Percentiles rank a stretch among this genome's conserved stretches.
Conservation (phyloP, 2,113 vertebrate species). For the Indri indri region DNA sequence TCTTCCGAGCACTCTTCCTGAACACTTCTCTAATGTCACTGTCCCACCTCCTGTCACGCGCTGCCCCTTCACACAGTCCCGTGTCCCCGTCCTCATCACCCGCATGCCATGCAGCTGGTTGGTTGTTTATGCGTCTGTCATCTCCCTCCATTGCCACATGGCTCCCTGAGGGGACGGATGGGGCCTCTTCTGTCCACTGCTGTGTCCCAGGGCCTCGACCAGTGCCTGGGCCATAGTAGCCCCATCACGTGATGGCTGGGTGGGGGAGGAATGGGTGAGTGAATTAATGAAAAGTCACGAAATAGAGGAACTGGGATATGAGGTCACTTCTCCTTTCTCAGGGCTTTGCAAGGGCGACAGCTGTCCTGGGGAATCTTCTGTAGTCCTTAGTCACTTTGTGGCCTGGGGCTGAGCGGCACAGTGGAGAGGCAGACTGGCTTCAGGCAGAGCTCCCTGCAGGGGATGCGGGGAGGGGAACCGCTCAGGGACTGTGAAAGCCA, state of each 20-base stretch:
- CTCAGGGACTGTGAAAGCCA: neutral
- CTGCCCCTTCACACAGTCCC: neutral
- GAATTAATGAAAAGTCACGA: neutral
- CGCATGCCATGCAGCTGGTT: neutral
- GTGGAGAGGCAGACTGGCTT: neutral
- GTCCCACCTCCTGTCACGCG: neutral
- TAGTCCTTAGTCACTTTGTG: neutral
- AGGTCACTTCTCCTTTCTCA: neutral
- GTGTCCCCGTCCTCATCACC: accelerated
- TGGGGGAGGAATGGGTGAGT: no score
- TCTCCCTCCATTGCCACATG: neutral
- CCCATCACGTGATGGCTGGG: no score
- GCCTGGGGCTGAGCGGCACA: neutral
- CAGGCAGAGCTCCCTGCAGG: neutral
- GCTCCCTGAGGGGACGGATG: no score
- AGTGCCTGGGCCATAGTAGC: neutral
- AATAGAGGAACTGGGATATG: neutral
- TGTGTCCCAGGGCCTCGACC: no score
- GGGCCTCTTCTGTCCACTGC: neutral
- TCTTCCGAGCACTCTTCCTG: neutral
- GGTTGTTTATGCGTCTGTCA: neutral
- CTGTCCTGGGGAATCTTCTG: neutral
- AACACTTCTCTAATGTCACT: accelerated
- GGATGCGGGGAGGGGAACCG: neutral
- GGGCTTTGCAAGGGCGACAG: neutral